Evolutionary conservation across 2,113 vertebrate genomes (phyloP), one percentile per base, ranked within the genome.

Genomic region (Amblyornis subalaris): DNA sequence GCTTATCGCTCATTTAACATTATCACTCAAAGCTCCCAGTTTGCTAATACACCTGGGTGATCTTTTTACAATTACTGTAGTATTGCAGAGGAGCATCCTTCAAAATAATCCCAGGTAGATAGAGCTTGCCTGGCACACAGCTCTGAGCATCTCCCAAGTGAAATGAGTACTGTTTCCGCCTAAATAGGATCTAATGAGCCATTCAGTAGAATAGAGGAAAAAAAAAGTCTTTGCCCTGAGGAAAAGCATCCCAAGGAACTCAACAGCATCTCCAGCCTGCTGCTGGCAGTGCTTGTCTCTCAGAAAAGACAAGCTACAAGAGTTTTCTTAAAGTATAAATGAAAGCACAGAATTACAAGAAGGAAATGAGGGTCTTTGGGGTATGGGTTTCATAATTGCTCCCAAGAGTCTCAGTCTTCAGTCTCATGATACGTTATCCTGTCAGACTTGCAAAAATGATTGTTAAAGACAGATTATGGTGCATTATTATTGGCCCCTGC

Each of bases 181-280:
- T 85, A 94, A 88, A 88, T 55, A 86, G 71, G 82, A 77, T 85
- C 82, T 85, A 95, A 94, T 2, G 42, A 96, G 91, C 64, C 85
- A 65, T 95, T 91, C 72, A 80, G 42, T 38, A 69, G 50, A 75
- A 55, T 3, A 28, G 72, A 53, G 22, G 22, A 26, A 4, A 8
- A 18, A n/a, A 50, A n/a, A 33, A 48, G 35, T 36, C 33, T 81
- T 93, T 81, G 51, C 78, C 55, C 64, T 31, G 17, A 93, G 82
- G 82, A 94, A 77, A 93, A 83, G 47, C 55, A 93, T 95, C 78
- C 93, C 75, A 48, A 62, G 85, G 67, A 91, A 83, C 53, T 62
- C 55, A 64, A 64, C 42, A 81, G 44, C 47, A 84, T 94, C 71
- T 81, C 57, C 28, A 80, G 51, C 36, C 64, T 93, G 44, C 77